A percentile compares a stretch with the other conserved stretches of the same genome.
These are phyloP conservation scores for Amitus sp. DNA, from an alignment of 2,888 invertebrate genomes.

Conservation along the genomic window DNA sequence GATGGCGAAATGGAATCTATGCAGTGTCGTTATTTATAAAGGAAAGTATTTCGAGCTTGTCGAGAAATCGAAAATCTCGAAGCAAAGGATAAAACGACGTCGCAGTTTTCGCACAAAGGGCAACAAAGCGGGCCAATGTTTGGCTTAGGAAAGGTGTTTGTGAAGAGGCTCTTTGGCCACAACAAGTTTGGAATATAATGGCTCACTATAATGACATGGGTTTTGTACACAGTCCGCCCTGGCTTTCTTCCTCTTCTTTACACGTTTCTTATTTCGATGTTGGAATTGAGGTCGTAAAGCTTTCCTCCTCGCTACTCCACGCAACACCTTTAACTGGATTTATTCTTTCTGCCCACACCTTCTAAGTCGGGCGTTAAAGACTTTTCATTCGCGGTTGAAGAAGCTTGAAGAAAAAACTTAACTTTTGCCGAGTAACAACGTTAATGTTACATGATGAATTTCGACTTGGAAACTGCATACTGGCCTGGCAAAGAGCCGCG, in stretches of 20 bases:
- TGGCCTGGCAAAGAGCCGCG: no score
- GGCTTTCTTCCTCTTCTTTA: conserved; percentile 28
- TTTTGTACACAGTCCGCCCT: conserved; percentile 37
- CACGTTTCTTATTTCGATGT: conserved; percentile 40
- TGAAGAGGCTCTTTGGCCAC: conserved; percentile 35
- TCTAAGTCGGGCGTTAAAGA: conserved; percentile 30
- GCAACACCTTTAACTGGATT: conserved; percentile 34
- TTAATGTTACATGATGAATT: no score
- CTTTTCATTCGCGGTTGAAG: conserved; percentile 36
- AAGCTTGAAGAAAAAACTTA: conserved; percentile 15
- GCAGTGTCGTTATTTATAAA: no score
- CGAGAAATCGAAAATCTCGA: background rate
- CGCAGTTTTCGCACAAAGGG: conserved; percentile 33
- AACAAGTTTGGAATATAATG: conserved; percentile 38
- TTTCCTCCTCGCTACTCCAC: conserved; percentile 26
- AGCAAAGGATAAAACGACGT: background rate
- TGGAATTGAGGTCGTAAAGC: conserved; percentile 39
- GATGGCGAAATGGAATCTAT: no score
- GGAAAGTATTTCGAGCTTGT: no score
- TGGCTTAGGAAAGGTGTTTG: conserved; percentile 33
- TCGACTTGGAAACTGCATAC: no score
- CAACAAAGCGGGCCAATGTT: conserved; percentile 32
- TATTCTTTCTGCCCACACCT: conserved; percentile 33
- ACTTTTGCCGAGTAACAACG: background rate
- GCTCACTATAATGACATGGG: conserved; percentile 29